Percentiles rank a stretch among this genome's conserved stretches.
Evolutionary conservation across 2,888 invertebrate species (phyloP).

Genomic region (Eupeodes luniger): DNA sequence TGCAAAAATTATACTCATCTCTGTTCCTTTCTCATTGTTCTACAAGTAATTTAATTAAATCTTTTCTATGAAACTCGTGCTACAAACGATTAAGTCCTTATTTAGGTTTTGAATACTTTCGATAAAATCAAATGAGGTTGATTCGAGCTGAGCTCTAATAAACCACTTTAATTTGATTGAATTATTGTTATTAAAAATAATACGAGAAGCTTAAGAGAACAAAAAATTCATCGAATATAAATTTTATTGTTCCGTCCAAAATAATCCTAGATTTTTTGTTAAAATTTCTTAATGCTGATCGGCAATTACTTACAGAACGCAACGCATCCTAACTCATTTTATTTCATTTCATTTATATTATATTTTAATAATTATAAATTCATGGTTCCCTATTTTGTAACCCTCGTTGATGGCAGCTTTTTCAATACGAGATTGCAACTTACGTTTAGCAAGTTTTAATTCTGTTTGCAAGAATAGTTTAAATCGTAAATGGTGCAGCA

Average conservation of each 20-base stretch:
- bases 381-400: too few species aligned
- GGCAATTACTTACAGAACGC: neutral
- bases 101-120: neutral
- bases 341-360: neutral
- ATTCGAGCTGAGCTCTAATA: neutral
- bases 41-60: neutral
- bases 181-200: neutral
- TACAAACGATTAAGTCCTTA: too few species aligned
- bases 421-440: too few species aligned
- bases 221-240: conserved; percentile 25
- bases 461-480: too few species aligned
- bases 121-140: neutral
- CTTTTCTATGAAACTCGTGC: neutral
- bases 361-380: neutral
- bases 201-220: neutral
- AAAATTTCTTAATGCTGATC: neutral
- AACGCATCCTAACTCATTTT: neutral
- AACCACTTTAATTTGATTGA: neutral
- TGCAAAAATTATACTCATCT: neutral
- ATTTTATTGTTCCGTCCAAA: conserved; percentile 60
- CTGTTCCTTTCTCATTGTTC: neutral
- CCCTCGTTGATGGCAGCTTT: too few species aligned
- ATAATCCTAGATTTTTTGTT: conserved; percentile 16
- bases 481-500: too few species aligned
- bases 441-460: too few species aligned